phyloP scores from a whole-genome alignment of 2,888 invertebrate species.

The Subacronicta megacephala region DNA sequence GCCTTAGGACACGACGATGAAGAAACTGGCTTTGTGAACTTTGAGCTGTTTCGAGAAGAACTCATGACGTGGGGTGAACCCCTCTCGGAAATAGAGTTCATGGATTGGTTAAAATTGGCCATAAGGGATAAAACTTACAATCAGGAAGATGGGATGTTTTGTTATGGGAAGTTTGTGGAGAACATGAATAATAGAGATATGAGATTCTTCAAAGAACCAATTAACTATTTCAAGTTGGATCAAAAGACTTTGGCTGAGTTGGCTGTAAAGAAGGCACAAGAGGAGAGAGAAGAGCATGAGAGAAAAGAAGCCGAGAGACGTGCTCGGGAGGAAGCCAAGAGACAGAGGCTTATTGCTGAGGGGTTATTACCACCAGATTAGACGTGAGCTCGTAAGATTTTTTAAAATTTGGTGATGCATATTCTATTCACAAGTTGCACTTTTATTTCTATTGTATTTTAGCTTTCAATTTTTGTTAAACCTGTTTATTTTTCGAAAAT shows the following conservation, averaged over 20 bases:
- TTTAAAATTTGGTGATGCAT: not conserved
- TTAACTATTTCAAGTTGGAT: slow-evolving; percentile 84
- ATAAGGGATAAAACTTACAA: slow-evolving; percentile 77
- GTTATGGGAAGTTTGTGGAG: slow-evolving; percentile 80
- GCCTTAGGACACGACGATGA: slow-evolving; percentile 78
- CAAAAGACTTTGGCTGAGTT: slow-evolving; percentile 83
- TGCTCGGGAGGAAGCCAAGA: slow-evolving; percentile 77
- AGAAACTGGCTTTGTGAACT: slow-evolving; percentile 72
- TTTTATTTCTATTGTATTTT: not conserved
- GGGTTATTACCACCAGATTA: slow-evolving; percentile 69
- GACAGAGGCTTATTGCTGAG: slow-evolving; percentile 78
- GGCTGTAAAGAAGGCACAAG: slow-evolving; percentile 79
- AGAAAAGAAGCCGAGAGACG: slow-evolving; percentile 74
- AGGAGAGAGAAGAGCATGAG: slow-evolving; percentile 75
- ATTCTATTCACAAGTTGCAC: not conserved
- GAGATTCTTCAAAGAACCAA: slow-evolving; percentile 77
- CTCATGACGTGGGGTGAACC: slow-evolving; percentile 82
- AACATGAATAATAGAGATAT: slow-evolving; percentile 80
- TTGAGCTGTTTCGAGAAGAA: slow-evolving; percentile 75
- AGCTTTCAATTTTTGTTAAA: not conserved
- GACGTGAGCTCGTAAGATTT: not conserved
- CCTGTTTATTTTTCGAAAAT: not conserved
- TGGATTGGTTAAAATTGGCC: slow-evolving; percentile 75
- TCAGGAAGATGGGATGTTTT: slow-evolving; percentile 69
- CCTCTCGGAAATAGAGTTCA: slow-evolving; percentile 76